Conservation (phyloP, 2,113 vertebrate species). For the Marmota flaviventris region DNA sequence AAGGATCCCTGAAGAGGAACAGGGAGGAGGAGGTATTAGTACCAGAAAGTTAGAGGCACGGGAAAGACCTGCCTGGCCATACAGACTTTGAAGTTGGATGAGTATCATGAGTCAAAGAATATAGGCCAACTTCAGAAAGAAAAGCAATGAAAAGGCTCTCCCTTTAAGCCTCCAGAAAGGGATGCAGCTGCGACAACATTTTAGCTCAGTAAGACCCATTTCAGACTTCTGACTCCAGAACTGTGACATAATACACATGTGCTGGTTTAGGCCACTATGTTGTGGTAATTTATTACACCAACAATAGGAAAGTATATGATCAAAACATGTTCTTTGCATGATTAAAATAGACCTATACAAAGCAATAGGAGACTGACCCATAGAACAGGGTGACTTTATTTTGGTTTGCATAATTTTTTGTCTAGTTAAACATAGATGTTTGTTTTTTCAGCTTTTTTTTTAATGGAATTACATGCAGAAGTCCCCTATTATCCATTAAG, state of each 20-base stretch:
- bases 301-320: no score
- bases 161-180: not conserved
- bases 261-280: not conserved
- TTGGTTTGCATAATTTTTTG: not conserved
- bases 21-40: not conserved
- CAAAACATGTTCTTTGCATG: no score
- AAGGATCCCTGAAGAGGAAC: not conserved
- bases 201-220: not conserved
- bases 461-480: not conserved
- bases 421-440: not conserved
- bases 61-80: no score
- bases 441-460: not conserved
- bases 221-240: not conserved
- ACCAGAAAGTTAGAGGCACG: not conserved
- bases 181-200: not conserved
- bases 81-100: not conserved
- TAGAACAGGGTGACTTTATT: not conserved
- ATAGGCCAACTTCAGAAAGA: not conserved
- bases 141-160: not conserved
- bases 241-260: not conserved
- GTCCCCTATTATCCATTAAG: not conserved
- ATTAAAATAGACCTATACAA: no score
- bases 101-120: rapidly evolving
- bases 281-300: not conserved
- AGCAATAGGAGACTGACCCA: not conserved